These are phyloP conservation scores for Brevimyrus niger DNA, from an alignment of 2,113 vertebrate genomes.

Conservation along the genomic window DNA sequence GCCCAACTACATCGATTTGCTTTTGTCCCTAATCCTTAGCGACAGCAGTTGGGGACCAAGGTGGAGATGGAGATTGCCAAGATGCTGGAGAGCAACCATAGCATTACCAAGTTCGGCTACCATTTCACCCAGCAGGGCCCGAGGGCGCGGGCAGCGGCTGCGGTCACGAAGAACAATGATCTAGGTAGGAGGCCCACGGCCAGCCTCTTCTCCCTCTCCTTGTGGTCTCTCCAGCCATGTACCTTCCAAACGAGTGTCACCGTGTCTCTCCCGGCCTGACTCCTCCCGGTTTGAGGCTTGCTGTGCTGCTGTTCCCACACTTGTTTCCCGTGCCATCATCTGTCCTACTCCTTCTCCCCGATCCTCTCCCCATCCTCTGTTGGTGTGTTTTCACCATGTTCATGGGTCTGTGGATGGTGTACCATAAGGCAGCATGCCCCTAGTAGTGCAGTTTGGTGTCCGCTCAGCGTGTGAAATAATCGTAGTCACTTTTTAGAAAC, in stretches of 20 bases:
- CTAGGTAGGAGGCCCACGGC: conserved; percentile 63
- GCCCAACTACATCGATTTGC: no score
- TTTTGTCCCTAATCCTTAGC: conserved; percentile 52
- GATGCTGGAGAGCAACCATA: conserved; percentile 90
- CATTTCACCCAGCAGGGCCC: conserved; percentile 96
- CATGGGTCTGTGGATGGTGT: not conserved
- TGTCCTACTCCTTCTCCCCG: not conserved
- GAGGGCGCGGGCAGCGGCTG: conserved; percentile 80
- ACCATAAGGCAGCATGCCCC: not conserved
- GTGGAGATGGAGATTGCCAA: conserved; percentile 97
- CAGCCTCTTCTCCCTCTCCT: not conserved
- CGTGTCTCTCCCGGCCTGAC: not conserved
- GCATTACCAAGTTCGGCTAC: conserved; percentile 92
- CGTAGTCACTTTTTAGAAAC: not conserved
- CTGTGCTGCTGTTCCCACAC: not conserved
- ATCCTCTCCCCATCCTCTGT: not conserved
- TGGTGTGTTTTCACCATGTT: not conserved
- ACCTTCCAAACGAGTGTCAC: not conserved
- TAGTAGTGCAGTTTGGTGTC: not conserved
- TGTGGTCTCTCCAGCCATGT: not conserved
- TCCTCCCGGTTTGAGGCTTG: not conserved
- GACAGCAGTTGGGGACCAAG: conserved; percentile 89
- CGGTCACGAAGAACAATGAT: conserved; percentile 98
- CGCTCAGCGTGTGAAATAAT: not conserved
- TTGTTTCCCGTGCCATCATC: not conserved